A percentile compares a stretch with the other conserved stretches of the same genome.
Evolutionary conservation across 1,140 invertebrate genomes (phyloP).

Genomic region (Acromyrmex echinatior): DNA sequence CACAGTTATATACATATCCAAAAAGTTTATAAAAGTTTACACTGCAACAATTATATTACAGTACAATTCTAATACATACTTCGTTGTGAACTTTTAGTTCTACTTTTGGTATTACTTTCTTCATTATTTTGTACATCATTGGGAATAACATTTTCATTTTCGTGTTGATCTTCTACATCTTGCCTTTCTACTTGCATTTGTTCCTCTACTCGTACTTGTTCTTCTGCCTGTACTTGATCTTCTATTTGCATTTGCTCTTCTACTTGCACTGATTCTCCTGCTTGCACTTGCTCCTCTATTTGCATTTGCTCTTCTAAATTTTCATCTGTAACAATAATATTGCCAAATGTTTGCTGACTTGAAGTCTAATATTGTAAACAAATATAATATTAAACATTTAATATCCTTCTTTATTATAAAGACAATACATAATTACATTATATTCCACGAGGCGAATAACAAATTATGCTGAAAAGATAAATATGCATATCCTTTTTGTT

Average conservation of each 20-base stretch:
- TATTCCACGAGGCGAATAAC: not conserved
- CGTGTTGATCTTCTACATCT: conserved; percentile 24
- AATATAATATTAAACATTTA: not conserved
- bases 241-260: conserved; percentile 38
- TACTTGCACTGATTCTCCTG: not conserved
- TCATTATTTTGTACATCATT: conserved; percentile 24
- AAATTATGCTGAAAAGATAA: not conserved
- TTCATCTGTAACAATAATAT: conserved; percentile 15
- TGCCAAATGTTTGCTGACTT: not conserved
- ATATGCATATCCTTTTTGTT: not conserved
- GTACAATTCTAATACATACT: conserved; percentile 12
- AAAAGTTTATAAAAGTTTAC: not conserved
- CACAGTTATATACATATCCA: not conserved
- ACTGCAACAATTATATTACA: not conserved
- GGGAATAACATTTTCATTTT: conserved; percentile 14
- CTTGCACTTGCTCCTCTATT: not conserved
- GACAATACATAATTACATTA: not conserved
- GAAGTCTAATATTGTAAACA: not conserved
- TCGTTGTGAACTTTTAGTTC: not conserved
- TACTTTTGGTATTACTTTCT: not conserved
- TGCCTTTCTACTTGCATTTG: conserved; percentile 45
- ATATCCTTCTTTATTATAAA: conserved; percentile 7
- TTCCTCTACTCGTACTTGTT: not conserved
- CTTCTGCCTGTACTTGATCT: not conserved
- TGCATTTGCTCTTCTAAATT: conserved; percentile 29